A percentile compares a stretch with the other conserved stretches of the same genome.
Evolutionary conservation across 2,888 invertebrate species (phyloP).

Genomic region (Aphelenchoides bicaudatus): DNA sequence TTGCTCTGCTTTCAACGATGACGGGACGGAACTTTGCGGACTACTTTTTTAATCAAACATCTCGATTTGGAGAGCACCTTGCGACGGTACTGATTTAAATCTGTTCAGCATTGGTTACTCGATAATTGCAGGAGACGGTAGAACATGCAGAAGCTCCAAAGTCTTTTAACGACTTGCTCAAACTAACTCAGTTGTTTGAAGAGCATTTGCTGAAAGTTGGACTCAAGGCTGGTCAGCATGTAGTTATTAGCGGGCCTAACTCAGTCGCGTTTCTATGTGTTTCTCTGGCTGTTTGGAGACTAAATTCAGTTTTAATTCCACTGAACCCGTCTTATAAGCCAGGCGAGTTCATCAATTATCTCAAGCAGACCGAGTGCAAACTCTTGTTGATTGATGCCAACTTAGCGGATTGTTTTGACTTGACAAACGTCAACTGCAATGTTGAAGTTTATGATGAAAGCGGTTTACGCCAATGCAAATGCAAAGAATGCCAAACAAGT

Average conservation of each 20-base stretch:
- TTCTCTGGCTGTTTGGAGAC: conserved; percentile 28
- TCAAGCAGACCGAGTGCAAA: background rate
- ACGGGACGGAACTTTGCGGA: no score
- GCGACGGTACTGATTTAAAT: no score
- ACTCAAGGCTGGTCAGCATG: conserved; percentile 3
- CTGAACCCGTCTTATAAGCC: conserved; percentile 42
- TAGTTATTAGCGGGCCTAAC: conserved; percentile 35
- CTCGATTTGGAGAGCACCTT: no score
- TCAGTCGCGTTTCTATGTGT: conserved; percentile 32
- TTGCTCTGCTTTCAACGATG: no score
- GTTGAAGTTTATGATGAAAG: background rate
- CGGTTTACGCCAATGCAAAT: background rate
- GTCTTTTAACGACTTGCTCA: background rate
- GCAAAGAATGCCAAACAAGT: background rate
- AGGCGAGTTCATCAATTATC: conserved; percentile 1
- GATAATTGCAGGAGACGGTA: background rate
- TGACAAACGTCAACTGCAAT: background rate
- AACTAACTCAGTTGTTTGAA: background rate
- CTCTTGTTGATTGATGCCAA: background rate
- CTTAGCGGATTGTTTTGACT: background rate
- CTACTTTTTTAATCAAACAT: no score
- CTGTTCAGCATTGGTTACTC: no score
- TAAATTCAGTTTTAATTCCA: conserved; percentile 33
- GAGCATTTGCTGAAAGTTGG: background rate
- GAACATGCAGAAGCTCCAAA: background rate